phyloP scores from a whole-genome alignment of 2,113 vertebrate genomes.

The Spermophilus dauricus region DNA sequence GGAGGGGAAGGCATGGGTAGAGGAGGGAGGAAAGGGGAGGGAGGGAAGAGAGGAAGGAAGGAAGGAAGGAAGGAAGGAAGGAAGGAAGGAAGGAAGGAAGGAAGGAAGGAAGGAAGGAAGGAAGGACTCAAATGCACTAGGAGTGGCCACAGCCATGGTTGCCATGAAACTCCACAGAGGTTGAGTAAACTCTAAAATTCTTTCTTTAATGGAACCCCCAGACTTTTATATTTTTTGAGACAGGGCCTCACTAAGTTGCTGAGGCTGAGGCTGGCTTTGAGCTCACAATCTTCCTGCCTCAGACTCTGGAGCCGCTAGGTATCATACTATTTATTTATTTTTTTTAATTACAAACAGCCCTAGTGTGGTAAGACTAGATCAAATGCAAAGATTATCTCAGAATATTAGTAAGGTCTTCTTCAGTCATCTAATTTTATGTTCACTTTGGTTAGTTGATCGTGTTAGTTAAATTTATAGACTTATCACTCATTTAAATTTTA shows the following conservation, averaged over 20 bases:
- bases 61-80: neutral
- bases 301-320: too few relatives aligned
- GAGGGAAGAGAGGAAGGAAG: neutral
- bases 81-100: neutral
- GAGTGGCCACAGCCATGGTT: neutral
- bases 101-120: neutral
- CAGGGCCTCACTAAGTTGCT: too few relatives aligned
- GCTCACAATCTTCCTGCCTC: too few relatives aligned
- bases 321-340: neutral
- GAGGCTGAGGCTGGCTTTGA: too few relatives aligned
- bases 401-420: neutral
- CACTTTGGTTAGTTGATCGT: neutral
- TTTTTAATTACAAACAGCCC: neutral
- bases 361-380: neutral
- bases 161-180: neutral
- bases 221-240: too few relatives aligned
- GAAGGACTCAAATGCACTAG: too few relatives aligned
- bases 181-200: constrained; percentile 29
- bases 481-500: constrained; percentile 17
- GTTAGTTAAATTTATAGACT: neutral
- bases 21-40: too few relatives aligned
- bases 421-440: neutral
- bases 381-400: neutral
- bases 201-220: neutral
- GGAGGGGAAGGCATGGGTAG: too few relatives aligned